Base-by-base conservation (phyloP, 1,140 invertebrate species). In the Drosophila fuyamai region DNA sequence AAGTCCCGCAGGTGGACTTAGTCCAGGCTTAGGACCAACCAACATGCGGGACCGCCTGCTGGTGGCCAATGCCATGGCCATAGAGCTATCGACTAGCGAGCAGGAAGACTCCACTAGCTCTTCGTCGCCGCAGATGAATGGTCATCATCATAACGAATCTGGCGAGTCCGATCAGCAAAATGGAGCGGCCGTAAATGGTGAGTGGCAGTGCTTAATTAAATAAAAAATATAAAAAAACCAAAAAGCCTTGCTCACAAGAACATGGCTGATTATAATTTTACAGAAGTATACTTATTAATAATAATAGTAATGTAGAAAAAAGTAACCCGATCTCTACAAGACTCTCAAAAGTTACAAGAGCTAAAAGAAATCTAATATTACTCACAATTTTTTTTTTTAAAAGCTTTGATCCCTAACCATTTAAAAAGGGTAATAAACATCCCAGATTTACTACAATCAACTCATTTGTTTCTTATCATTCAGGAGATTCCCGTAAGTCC, bases 11-110 rank as follows among this genome's bases (percentile, higher is more conserved):
- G 62, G 43, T 7, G 32, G 18, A 2, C 8, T 23, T 5, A 61
- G 59, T 12, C 23, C 27, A 1, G 13, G 14, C 14, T 9, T 43
- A 9, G 41, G 43, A 23, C 46, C 18, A 9, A 38, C 5, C 32
- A 60, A 50, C 14, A 13, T 75, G 43, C 36, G 58, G 1, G 58
- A 63, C 29, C 58, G 68, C 9, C 14, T 74, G 4, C 43, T 73
- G n/a, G 38, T 73, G 40, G 38, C 50, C 18, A 59, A 58, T 40
- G 54, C 47, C 32, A n/a, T 55, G n/a, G 23, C 41, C 18, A n/a
- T 18, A 14, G 18, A 38, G 5, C 14, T 41, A 12, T 50, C 67
- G 4, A 4, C 27, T 23, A 51, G 58, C 0, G 51, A 54, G n/a
- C 10, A 38, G 9, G 62, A 58, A 2, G 63, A 67, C n/a, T 9